These are phyloP conservation scores for Scaptomyza polygonia DNA, from an alignment of 2,888 invertebrate species.

Conservation along the genomic window DNA sequence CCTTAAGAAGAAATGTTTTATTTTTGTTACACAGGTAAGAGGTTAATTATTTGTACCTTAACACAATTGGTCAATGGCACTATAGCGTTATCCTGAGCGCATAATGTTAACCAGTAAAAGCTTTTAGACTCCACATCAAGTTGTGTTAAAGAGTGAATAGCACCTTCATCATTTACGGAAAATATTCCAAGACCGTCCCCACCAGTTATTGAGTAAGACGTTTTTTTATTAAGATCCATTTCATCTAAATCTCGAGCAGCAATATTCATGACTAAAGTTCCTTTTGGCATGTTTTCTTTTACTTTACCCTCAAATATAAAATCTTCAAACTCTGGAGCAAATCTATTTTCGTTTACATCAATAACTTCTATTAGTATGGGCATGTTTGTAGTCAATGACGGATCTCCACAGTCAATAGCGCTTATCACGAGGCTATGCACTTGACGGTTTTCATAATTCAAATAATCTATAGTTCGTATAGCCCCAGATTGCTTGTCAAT, in stretches of 20 bases:
- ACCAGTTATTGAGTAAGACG: constrained; percentile 93
- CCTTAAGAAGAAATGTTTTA: constrained; percentile 84
- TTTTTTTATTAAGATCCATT: constrained; percentile 91
- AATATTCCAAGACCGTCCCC: constrained; percentile 97
- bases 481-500: constrained; percentile 95
- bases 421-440: constrained; percentile 94
- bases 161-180: constrained; percentile 94
- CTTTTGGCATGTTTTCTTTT: constrained; percentile 91
- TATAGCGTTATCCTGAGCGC: constrained; percentile 95
- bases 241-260: constrained; percentile 92
- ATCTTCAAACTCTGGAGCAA: constrained; percentile 92
- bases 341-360: constrained; percentile 97
- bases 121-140: constrained; percentile 94
- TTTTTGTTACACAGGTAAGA: not conserved
- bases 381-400: constrained; percentile 91
- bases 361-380: constrained; percentile 93
- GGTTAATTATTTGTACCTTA: constrained; percentile 86
- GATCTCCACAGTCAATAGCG: constrained; percentile 94
- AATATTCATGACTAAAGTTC: constrained; percentile 91
- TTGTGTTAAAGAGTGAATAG: constrained; percentile 92
- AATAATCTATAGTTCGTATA: constrained; percentile 89
- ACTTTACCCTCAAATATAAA: constrained; percentile 91
- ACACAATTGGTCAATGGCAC: constrained; percentile 93
- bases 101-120: constrained; percentile 97
- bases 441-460: constrained; percentile 96